Evolutionary conservation across 2,888 invertebrate genomes (phyloP).

Genomic region (Drosophila recens): DNA sequence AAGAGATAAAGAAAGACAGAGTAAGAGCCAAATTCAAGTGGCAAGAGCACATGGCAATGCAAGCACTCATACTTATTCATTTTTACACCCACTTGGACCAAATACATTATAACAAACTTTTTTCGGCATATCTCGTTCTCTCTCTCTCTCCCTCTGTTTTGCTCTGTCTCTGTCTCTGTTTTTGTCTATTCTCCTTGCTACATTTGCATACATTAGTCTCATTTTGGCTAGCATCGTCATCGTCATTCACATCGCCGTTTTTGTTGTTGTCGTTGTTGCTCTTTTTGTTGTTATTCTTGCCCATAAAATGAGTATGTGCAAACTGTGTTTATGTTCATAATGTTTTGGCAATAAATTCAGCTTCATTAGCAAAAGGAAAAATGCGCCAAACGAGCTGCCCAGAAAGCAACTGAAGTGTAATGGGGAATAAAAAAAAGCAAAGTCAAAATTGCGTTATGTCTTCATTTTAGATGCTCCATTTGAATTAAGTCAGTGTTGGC

Average conservation of each 20-base stretch:
- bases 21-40: conserved; percentile 7
- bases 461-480: conserved; percentile 5
- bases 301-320: conserved; percentile 60
- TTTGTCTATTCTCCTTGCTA: conserved; percentile 22
- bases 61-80: conserved; percentile 28
- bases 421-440: conserved; percentile 13
- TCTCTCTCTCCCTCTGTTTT: background rate
- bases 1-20: background rate
- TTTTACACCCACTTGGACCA: conserved; percentile 30
- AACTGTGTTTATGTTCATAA: conserved; percentile 66
- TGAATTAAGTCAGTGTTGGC: background rate
- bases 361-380: conserved; percentile 61
- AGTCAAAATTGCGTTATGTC: conserved; percentile 21
- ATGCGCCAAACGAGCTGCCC: conserved; percentile 35
- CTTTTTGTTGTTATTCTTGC: conserved; percentile 14
- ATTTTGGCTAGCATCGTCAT: conserved; percentile 45
- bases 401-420: conserved; percentile 11
- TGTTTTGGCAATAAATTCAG: conserved; percentile 68
- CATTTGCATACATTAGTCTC: conserved; percentile 67
- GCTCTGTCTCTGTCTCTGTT: conserved; percentile 2
- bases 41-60: conserved; percentile 10
- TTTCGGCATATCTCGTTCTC: conserved; percentile 45
- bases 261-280: conserved; percentile 23
- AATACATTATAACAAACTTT: conserved; percentile 50
- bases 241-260: conserved; percentile 11